phyloP scores from a whole-genome alignment of 2,113 vertebrate species.

The Tragelaphus buxtoni region DNA sequence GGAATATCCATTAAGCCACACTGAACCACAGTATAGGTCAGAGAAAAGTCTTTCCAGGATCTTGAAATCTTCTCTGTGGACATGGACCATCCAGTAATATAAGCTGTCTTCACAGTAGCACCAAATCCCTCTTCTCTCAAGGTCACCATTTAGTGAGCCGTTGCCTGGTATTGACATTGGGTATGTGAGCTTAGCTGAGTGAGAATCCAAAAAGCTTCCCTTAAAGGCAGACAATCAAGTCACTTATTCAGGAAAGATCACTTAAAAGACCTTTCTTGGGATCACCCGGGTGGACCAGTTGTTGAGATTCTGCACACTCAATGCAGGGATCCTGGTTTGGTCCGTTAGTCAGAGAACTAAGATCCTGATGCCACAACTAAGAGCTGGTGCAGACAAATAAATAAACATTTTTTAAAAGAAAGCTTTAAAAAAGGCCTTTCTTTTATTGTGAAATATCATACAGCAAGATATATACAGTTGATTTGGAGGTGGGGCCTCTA shows the following conservation, averaged over 20 bases:
- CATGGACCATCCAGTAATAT: neutral
- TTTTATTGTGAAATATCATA: neutral
- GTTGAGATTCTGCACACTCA: neutral
- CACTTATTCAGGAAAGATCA: neutral
- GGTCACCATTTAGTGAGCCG: neutral
- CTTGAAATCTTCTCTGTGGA: neutral
- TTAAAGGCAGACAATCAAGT: neutral
- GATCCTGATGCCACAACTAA: neutral
- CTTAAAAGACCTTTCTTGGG: neutral
- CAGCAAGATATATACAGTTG: neutral
- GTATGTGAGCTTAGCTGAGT: neutral
- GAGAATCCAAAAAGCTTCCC: neutral
- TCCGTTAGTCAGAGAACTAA: neutral
- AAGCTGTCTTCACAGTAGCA: neutral
- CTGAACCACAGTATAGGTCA: neutral
- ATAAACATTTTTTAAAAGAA: neutral
- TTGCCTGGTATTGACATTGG: neutral
- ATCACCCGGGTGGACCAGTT: neutral
- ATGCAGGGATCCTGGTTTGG: neutral
- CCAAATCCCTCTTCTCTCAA: neutral
- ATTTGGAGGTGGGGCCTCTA: neutral
- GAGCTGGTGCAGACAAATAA: neutral
- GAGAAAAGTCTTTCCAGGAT: neutral
- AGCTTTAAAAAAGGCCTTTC: neutral
- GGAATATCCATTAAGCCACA: neutral